Evolutionary conservation across 2,888 invertebrate species (phyloP).

Genomic region (Taphrorychus bicolor): DNA sequence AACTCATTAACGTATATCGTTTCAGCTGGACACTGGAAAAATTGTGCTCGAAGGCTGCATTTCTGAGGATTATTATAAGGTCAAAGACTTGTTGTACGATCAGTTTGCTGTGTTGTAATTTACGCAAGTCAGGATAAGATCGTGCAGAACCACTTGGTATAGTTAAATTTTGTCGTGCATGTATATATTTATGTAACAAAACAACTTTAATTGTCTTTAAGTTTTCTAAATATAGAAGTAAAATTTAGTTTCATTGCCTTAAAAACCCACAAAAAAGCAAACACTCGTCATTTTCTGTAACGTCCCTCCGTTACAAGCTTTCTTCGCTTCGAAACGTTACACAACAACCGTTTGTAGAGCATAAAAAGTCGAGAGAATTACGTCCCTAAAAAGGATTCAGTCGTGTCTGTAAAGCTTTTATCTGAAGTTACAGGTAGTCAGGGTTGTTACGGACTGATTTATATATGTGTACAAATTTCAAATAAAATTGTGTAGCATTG

Average conservation of each 20-base stretch:
- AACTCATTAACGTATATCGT: conserved; percentile 47
- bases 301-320: too few species aligned
- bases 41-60: conserved; percentile 93
- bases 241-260: too few species aligned
- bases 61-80: conserved; percentile 94
- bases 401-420: background rate
- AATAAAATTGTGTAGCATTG: too few species aligned
- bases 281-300: too few species aligned
- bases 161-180: background rate
- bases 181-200: too few species aligned
- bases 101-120: conserved; percentile 93
- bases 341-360: background rate
- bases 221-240: too few species aligned
- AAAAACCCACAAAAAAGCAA: too few species aligned
- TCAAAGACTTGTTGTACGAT: conserved; percentile 90
- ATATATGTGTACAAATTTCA: too few species aligned
- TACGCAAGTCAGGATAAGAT: too few species aligned
- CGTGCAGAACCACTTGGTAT: background rate
- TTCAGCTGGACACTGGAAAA: conserved; percentile 88
- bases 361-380: conserved; percentile 2
- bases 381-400: background rate
- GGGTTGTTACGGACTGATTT: too few species aligned
- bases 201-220: too few species aligned
- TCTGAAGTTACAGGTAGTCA: conserved; percentile 1
- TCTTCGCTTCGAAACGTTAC: too few species aligned